A percentile compares a stretch with the other conserved stretches of the same genome.
These are phyloP conservation scores for Nomada hirtipes DNA, from an alignment of 2,888 invertebrate genomes.

Conservation along the genomic window DNA sequence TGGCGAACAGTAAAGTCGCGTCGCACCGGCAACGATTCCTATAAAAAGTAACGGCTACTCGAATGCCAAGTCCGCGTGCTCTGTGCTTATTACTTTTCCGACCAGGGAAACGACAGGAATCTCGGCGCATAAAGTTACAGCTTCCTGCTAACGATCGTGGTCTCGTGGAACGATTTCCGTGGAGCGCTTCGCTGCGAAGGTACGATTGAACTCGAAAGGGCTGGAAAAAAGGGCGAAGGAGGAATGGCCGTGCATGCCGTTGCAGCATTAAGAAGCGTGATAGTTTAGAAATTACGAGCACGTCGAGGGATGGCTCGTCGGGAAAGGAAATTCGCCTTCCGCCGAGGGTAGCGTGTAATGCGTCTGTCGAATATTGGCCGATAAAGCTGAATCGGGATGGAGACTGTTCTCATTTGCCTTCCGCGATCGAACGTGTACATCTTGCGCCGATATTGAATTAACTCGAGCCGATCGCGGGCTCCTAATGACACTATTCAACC, in stretches of 20 bases:
- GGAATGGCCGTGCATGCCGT: background rate
- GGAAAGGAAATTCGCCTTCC: background rate
- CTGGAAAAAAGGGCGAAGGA: background rate
- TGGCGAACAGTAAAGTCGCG: conserved; percentile 46
- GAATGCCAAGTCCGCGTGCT: conserved; percentile 45
- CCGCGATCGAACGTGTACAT: background rate
- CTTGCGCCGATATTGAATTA: too few relatives aligned
- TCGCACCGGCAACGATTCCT: conserved; percentile 26
- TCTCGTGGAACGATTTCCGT: conserved; percentile 36
- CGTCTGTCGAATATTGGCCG: background rate
- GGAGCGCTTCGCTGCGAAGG: background rate
- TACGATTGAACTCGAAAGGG: conserved; percentile 41
- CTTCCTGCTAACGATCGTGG: conserved; percentile 55
- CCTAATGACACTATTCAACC: too few relatives aligned
- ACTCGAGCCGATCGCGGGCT: too few relatives aligned
- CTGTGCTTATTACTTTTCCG: conserved; percentile 54
- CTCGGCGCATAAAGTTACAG: conserved; percentile 55
- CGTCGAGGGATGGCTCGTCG: background rate
- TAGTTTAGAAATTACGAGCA: conserved; percentile 26
- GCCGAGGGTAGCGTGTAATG: too few relatives aligned
- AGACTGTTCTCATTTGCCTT: background rate
- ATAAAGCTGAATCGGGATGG: background rate
- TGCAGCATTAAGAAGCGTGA: background rate
- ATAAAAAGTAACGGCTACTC: conserved; percentile 62
- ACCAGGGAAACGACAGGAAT: conserved; percentile 30